Evolutionary conservation across 2,113 vertebrate species (phyloP).

Genomic region (Sterna hirundo): DNA sequence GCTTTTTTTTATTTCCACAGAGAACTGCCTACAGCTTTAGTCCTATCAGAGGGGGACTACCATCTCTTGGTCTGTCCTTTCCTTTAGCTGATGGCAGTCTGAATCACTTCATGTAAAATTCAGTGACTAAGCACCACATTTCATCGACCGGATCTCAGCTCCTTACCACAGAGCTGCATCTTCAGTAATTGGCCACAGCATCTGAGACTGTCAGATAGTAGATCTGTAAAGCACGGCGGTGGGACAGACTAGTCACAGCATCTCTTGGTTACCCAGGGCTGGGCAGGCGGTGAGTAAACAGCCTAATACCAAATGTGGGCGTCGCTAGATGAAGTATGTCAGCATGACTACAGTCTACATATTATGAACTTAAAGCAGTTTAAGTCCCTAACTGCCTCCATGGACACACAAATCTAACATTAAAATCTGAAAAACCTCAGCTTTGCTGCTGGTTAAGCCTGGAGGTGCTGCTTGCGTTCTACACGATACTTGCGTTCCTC

Average conservation of each 20-base stretch:
- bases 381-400: not conserved
- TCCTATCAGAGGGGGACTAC: not conserved
- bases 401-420: not conserved
- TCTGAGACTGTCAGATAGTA: not conserved
- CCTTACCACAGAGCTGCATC: not conserved
- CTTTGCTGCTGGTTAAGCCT: not conserved
- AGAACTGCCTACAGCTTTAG: not conserved
- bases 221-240: not conserved
- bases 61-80: not conserved
- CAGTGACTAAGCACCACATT: not conserved
- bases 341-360: not conserved
- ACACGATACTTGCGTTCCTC: not conserved
- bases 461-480: not conserved
- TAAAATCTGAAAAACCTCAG: not conserved
- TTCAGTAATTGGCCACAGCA: not conserved
- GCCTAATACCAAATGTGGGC: not conserved
- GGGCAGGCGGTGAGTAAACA: not conserved
- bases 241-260: not conserved
- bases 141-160: not conserved
- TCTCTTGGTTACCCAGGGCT: not conserved
- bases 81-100: not conserved
- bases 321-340: not conserved
- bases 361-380: not conserved
- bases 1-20: not conserved
- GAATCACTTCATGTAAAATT: not conserved